Percentiles rank a stretch among this genome's conserved stretches.
Conservation (phyloP, 2,113 vertebrate species). For the Stigmatopora nigra region DNA sequence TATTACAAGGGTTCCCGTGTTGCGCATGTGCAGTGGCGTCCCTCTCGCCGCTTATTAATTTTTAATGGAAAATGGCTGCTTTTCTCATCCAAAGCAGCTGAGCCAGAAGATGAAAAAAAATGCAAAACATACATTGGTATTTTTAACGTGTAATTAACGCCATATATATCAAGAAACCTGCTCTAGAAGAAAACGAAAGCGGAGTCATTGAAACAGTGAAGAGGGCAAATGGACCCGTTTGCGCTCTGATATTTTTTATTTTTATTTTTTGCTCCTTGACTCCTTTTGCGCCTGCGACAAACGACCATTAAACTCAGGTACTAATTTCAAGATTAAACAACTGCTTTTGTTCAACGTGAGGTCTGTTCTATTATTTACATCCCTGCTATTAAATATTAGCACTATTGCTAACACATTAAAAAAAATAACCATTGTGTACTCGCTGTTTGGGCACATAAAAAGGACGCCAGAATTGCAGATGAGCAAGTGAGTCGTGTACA, state of each 20-base stretch:
- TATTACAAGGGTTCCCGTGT: background rate
- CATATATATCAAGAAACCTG: too few relatives aligned
- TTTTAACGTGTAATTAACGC: background rate
- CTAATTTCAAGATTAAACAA: background rate
- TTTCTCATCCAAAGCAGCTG: slow-evolving; percentile 66
- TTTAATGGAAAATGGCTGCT: slow-evolving; percentile 77
- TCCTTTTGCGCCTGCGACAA: slow-evolving; percentile 53
- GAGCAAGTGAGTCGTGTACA: background rate
- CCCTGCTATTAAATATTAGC: background rate
- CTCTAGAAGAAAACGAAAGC: background rate
- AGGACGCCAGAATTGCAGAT: background rate
- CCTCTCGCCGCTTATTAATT: slow-evolving; percentile 65
- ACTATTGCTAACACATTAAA: background rate
- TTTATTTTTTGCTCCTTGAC: slow-evolving; percentile 59
- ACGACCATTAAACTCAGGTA: background rate
- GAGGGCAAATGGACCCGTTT: slow-evolving; percentile 49
- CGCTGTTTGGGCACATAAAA: background rate
- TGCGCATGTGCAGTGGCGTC: slow-evolving; percentile 63
- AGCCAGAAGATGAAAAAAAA: slow-evolving; percentile 39
- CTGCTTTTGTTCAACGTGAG: background rate
- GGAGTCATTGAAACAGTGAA: background rate
- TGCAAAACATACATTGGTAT: background rate
- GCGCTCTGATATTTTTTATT: slow-evolving; percentile 61
- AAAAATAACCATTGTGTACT: slow-evolving; percentile 1
- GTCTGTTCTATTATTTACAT: background rate